These are phyloP conservation scores for Selenia dentaria DNA, from an alignment of 2,888 invertebrate genomes.

Conservation along the genomic window DNA sequence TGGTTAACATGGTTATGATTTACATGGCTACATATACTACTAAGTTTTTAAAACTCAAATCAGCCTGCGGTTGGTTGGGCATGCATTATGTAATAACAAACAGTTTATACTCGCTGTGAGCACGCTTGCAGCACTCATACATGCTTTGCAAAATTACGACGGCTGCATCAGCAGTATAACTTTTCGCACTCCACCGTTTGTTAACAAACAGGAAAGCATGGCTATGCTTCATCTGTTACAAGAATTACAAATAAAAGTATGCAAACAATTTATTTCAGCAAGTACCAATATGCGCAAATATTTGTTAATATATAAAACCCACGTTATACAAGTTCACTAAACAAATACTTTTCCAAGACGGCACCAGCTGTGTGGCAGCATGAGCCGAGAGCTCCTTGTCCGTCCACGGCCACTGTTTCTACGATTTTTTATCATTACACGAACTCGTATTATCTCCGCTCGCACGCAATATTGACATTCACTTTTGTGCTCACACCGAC, in stretches of 20 bases:
- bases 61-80: no score
- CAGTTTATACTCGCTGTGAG: slow-evolving; percentile 32
- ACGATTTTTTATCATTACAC: slow-evolving; percentile 44
- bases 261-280: no score
- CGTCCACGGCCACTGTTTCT: slow-evolving; percentile 23
- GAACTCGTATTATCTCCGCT: slow-evolving; percentile 45
- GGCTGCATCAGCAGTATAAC: slow-evolving; percentile 35
- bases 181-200: slow-evolving; percentile 28
- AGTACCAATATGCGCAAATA: no score
- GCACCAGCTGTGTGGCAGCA: no score
- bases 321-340: no score
- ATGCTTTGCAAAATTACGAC: slow-evolving; percentile 45
- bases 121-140: slow-evolving; percentile 24
- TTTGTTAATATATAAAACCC: no score
- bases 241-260: no score
- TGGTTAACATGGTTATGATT: no score
- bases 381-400: slow-evolving; percentile 24
- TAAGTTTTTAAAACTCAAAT: no score
- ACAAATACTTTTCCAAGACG: no score
- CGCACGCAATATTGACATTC: slow-evolving; percentile 63
- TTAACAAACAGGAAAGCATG: no score
- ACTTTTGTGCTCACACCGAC: slow-evolving; percentile 48
- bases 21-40: slow-evolving; percentile 1
- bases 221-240: no score
- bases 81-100: slow-evolving; percentile 36